A percentile compares a stretch with the other conserved stretches of the same genome.
These are phyloP conservation scores for Ochropleura leucogaster DNA, from an alignment of 2,888 invertebrate genomes.

Conservation along the genomic window DNA sequence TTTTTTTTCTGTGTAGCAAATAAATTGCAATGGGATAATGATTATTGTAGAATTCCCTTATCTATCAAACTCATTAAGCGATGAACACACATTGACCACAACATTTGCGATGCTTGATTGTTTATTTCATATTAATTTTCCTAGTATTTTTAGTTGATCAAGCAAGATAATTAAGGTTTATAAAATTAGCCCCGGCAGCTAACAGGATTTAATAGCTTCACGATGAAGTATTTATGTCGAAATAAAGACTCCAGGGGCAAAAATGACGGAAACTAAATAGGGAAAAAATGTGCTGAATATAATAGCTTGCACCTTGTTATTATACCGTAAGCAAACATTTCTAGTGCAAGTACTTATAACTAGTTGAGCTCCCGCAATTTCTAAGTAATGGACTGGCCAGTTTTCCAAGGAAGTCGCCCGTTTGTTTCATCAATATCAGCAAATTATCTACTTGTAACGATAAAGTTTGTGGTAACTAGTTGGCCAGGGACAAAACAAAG, in stretches of 20 bases:
- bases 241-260: constrained; percentile 1
- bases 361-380: constrained; percentile 37
- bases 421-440: constrained; percentile 40
- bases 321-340: constrained; percentile 46
- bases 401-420: constrained; percentile 53
- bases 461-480: constrained; percentile 26
- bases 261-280: constrained; percentile 25
- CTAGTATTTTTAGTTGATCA: constrained; percentile 6
- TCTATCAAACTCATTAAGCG: constrained; percentile 34
- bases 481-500: constrained; percentile 49
- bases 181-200: neutral
- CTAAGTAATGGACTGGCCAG: constrained; percentile 52
- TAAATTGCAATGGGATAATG: constrained; percentile 16
- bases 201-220: constrained; percentile 17
- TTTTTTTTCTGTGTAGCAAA: constrained; percentile 3
- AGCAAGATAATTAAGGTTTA: constrained; percentile 6
- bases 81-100: constrained; percentile 16
- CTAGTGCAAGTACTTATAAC: constrained; percentile 40
- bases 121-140: constrained; percentile 32
- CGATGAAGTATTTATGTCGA: too few species aligned
- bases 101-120: constrained; percentile 17
- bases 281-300: constrained; percentile 34
- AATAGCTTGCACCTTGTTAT: constrained; percentile 45
- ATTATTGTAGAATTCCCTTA: constrained; percentile 24
- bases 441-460: constrained; percentile 27